phyloP scores from a whole-genome alignment of 2,888 invertebrate species.

The Eugnorisma glareosa region DNA sequence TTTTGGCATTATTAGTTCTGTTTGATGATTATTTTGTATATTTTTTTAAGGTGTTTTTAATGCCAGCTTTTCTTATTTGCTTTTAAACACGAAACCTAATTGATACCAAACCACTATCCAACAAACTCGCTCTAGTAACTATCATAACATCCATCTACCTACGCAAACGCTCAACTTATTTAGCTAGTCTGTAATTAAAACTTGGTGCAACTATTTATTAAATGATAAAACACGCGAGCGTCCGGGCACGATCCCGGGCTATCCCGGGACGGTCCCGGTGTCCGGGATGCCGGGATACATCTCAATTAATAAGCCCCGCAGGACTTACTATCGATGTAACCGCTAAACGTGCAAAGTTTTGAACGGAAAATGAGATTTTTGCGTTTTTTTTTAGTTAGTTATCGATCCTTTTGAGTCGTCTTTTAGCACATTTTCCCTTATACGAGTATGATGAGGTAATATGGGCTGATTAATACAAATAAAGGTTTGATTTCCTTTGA shows the following conservation, averaged over 20 bases:
- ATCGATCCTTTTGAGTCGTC: background rate
- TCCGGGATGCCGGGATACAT: conserved; percentile 50
- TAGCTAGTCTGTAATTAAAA: conserved; percentile 57
- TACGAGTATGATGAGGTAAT: background rate
- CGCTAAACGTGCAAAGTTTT: conserved; percentile 43
- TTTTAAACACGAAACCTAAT: conserved; percentile 25
- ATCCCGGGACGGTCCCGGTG: conserved; percentile 16
- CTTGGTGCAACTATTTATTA: conserved; percentile 62
- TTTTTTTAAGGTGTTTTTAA: no score
- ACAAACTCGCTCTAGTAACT: conserved; percentile 38
- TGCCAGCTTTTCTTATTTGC: no score
- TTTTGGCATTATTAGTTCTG: no score
- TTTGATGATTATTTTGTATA: no score
- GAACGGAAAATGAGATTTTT: conserved; percentile 13
- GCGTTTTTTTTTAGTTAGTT: background rate
- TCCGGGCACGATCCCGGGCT: conserved; percentile 28
- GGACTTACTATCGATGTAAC: conserved; percentile 42
- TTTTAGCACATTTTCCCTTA: background rate
- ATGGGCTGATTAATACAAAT: background rate
- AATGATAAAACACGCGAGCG: conserved; percentile 60
- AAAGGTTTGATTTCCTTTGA: background rate
- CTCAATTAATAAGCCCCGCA: conserved; percentile 58
- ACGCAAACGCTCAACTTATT: conserved; percentile 31
- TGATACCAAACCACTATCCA: background rate
- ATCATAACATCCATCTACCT: background rate